These are phyloP conservation scores for Melipona quadrifasciata DNA, from an alignment of 1,140 invertebrate genomes.

Conservation along the genomic window DNA sequence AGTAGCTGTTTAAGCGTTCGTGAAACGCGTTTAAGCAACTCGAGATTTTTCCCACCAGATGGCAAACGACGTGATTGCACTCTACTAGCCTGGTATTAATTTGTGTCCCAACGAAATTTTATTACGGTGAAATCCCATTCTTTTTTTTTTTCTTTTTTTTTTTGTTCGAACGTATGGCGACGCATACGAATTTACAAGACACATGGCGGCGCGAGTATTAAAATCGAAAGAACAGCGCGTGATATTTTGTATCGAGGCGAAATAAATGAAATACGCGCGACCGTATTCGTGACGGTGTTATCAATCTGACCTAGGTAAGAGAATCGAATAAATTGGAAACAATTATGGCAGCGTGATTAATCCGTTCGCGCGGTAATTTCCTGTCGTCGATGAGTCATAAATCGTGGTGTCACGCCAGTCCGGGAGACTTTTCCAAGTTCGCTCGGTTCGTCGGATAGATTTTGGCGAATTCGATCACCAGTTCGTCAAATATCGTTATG, in stretches of 20 bases:
- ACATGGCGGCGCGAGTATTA: neutral
- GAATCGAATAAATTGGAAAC: slow-evolving; percentile 38
- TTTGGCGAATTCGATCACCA: neutral
- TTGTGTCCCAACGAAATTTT: neutral
- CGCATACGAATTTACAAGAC: no score
- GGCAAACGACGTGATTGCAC: neutral
- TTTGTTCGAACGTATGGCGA: no score
- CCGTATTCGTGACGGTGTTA: neutral
- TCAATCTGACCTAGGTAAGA: neutral
- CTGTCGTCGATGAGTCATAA: slow-evolving; percentile 44
- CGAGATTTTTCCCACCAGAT: neutral
- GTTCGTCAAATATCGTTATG: no score
- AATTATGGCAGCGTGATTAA: slow-evolving; percentile 43
- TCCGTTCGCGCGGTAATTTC: slow-evolving; percentile 27
- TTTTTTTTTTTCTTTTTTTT: no score
- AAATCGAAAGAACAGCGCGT: neutral
- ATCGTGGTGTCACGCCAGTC: slow-evolving; percentile 3
- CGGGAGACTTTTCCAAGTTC: slow-evolving; percentile 22
- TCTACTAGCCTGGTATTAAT: neutral
- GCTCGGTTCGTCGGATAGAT: neutral
- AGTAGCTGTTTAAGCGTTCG: slow-evolving; percentile 4
- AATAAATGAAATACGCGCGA: neutral
- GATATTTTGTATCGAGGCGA: neutral
- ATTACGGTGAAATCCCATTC: neutral
- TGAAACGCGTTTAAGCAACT: neutral